Evolutionary conservation across 2,113 vertebrate species (phyloP).

Genomic region (Peromyscus leucopus): DNA sequence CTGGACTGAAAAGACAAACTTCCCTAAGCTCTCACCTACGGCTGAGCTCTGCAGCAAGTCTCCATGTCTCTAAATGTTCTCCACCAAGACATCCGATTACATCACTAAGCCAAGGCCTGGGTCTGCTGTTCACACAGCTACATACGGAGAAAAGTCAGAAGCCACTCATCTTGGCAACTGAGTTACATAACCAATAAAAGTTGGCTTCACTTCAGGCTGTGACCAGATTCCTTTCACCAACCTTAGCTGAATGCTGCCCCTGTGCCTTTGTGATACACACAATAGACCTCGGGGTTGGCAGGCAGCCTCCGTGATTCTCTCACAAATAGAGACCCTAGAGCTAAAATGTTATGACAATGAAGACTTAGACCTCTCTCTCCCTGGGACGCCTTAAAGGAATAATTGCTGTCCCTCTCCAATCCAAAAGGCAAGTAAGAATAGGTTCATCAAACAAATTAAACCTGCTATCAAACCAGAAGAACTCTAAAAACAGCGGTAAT

Average conservation of each 20-base stretch:
- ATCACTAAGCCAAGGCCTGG: neutral
- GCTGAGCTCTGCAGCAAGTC: neutral
- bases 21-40: constrained; percentile 1
- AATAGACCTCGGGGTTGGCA: neutral
- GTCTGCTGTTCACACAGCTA: neutral
- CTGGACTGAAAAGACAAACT: neutral
- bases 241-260: neutral
- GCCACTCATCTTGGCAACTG: constrained; percentile 15
- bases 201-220: neutral
- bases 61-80: neutral
- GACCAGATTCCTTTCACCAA: constrained; percentile 42
- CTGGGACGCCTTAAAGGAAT: neutral
- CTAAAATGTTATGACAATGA: neutral
- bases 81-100: neutral
- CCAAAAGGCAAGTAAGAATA: constrained; percentile 33
- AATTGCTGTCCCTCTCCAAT: neutral
- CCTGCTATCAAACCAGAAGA: constrained; percentile 46
- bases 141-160: constrained; percentile 14
- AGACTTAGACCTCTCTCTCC: constrained; percentile 17
- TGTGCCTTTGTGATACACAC: neutral
- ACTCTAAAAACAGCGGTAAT: constrained; percentile 58
- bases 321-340: neutral
- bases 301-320: neutral
- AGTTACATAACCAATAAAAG: neutral
- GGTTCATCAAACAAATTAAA: constrained; percentile 57